These are phyloP conservation scores for Neolamprologus hecqui DNA, from an alignment of 2,113 vertebrate genomes.

Conservation along the genomic window DNA sequence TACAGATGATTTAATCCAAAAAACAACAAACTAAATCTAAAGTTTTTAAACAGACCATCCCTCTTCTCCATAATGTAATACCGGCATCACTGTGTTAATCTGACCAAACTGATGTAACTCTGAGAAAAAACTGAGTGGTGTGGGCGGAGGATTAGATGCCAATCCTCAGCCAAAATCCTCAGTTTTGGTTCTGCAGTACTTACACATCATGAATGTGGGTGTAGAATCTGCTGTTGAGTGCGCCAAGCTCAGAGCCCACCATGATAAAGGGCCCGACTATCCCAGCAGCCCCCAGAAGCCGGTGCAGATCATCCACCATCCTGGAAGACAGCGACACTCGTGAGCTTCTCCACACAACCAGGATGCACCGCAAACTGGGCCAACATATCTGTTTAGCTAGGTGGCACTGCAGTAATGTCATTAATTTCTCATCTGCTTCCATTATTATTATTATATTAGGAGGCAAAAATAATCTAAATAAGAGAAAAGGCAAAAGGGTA, in stretches of 20 bases:
- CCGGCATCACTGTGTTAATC: background rate
- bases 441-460: background rate
- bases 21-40: background rate
- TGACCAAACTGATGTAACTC: background rate
- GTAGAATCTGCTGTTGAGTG: constrained; percentile 74
- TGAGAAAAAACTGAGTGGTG: background rate
- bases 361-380: constrained; percentile 7
- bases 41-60: background rate
- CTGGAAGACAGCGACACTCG: constrained; percentile 52
- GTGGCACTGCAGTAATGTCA: background rate
- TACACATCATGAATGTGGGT: constrained; percentile 75
- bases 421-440: background rate
- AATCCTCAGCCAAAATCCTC: background rate
- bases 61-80: background rate
- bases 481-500: background rate
- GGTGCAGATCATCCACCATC: constrained; percentile 79
- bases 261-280: constrained; percentile 70
- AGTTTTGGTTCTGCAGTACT: constrained; percentile 1
- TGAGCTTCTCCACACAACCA: constrained; percentile 14
- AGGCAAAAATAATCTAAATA: background rate
- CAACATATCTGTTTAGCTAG: constrained; percentile 12
- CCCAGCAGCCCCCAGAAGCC: constrained; percentile 68
- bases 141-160: background rate
- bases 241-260: constrained; percentile 74
- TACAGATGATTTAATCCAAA: background rate